Base-by-base conservation (phyloP, 2,888 invertebrate genomes). In the Volucella inflata region DNA sequence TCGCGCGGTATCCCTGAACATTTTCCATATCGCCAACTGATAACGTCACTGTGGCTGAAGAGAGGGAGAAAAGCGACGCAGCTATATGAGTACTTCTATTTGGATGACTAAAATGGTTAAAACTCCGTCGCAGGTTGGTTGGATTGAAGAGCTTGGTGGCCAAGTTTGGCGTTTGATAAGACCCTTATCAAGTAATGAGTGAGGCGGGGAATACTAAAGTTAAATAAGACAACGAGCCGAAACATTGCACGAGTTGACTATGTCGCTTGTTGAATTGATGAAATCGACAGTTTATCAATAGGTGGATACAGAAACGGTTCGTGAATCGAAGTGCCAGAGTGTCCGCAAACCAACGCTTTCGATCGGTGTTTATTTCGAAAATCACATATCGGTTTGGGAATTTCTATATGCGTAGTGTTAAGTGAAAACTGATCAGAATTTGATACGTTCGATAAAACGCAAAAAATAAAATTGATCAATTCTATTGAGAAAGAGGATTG, bases 201-300 rank as follows among this genome's bases (percentile, higher is more conserved):
- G 50, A 46, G 75, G 11, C 16, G 46, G n/a, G 48, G 2, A 40
- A 48, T 36, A 55, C 50, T 50, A 30, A 50, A 60, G 59, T 40
- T 71, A 40, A 30, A 30, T 30, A 62, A 16, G 60, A 44, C 42
- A 21, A 55, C 68, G 14, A 14, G 55, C 16, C 50, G 64, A 71
- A n/a, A 53, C 40, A 9, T 46, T 76, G 51, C 53, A 64, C 51
- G 21, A 16, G 38, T 36, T 30, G 38, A 51, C 62, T 14, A 14
- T 30, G 30, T 30, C 64, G 60, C 40, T 40, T 42, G 59, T 50
- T 30, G 16, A 53, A 60, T 80, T 74, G 64, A 70, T 65, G 48
- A 55, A 64, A 84, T 80, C 68, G 84, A 60, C 80, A 84, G 84
- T 84, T 84, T 80, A 70, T 67, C 79, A 62, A 76, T 80, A 67